phyloP scores from a whole-genome alignment of 2,888 invertebrate species.

The Gari tellinella region DNA sequence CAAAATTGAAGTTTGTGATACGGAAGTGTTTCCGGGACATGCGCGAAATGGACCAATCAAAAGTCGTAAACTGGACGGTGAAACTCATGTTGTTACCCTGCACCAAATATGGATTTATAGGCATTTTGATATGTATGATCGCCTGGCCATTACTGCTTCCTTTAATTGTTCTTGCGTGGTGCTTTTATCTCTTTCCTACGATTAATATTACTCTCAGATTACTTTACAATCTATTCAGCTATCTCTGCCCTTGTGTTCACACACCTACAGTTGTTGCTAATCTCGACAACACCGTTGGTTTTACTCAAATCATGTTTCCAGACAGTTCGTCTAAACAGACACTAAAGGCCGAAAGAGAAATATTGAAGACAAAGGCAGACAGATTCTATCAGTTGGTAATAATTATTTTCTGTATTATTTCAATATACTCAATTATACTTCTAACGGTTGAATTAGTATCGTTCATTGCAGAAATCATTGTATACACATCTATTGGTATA shows the following conservation, averaged over 20 bases:
- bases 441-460: constrained; percentile 77
- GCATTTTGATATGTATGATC: constrained; percentile 70
- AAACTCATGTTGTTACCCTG: constrained; percentile 77
- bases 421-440: constrained; percentile 72
- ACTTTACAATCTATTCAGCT: constrained; percentile 67
- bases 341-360: constrained; percentile 41
- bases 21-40: constrained; percentile 73
- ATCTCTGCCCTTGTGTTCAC: constrained; percentile 58
- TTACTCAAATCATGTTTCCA: constrained; percentile 30
- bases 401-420: constrained; percentile 66
- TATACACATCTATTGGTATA: constrained; percentile 79
- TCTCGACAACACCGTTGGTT: constrained; percentile 13
- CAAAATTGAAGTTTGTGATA: constrained; percentile 64
- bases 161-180: constrained; percentile 63
- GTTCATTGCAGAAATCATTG: constrained; percentile 76
- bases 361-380: constrained; percentile 18
- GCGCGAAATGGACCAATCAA: constrained; percentile 58
- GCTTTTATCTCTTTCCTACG: constrained; percentile 79
- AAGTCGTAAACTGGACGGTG: constrained; percentile 64
- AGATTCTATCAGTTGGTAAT: constrained; percentile 60
- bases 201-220: constrained; percentile 76
- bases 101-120: constrained; percentile 71
- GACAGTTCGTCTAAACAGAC: constrained; percentile 49
- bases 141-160: constrained; percentile 72
- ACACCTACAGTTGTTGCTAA: constrained; percentile 6